Evolutionary conservation across 2,888 invertebrate genomes (phyloP).

Genomic region (Agriotes lineatus): DNA sequence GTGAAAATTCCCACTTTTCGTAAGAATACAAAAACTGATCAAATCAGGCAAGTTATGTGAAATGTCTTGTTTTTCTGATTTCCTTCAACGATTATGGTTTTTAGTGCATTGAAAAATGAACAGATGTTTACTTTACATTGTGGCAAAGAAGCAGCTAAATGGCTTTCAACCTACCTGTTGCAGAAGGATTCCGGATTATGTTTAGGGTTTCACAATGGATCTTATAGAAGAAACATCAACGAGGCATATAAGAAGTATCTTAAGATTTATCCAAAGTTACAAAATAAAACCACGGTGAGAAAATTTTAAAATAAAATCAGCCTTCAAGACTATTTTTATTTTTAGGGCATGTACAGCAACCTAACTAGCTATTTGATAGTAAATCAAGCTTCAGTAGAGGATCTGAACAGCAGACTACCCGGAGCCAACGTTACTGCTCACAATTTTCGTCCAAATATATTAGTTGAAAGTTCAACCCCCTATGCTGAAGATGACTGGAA

Average conservation of each 20-base stretch:
- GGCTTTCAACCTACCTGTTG: conserved; percentile 69
- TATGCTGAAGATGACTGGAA: no score
- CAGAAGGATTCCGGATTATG: conserved; percentile 57
- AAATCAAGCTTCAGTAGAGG: no score
- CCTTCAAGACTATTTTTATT: background rate
- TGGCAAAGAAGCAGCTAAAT: conserved; percentile 72
- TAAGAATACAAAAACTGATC: conserved; percentile 39
- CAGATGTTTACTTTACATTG: conserved; percentile 67
- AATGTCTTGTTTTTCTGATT: no score
- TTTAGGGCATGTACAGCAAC: no score
- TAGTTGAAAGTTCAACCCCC: no score
- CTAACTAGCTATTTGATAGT: no score
- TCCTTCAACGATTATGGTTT: background rate
- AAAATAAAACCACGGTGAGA: conserved; percentile 32
- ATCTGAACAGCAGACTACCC: no score
- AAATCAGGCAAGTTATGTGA: conserved; percentile 21
- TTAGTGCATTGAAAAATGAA: background rate
- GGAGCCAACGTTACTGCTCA: no score
- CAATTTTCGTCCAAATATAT: no score
- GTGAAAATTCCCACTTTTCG: conserved; percentile 63
- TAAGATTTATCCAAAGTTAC: background rate
- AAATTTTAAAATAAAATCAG: background rate
- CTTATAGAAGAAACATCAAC: conserved; percentile 44
- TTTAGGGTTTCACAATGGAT: conserved; percentile 60
- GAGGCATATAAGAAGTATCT: background rate